phyloP scores from a whole-genome alignment of 2,888 invertebrate genomes.

The Drosophila recens region DNA sequence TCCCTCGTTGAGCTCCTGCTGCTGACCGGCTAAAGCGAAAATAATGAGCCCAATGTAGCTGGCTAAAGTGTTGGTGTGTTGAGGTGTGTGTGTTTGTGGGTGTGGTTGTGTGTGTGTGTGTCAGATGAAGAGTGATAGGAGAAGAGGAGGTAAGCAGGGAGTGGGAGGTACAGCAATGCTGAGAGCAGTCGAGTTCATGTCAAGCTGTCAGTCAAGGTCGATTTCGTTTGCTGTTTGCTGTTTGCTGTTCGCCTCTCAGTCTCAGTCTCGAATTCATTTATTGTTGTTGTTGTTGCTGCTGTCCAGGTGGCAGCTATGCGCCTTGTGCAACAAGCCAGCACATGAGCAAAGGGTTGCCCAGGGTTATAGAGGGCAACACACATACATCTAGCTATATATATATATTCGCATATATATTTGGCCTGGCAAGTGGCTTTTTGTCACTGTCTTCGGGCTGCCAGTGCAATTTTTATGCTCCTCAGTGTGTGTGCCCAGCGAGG shows the following conservation, averaged over 20 bases:
- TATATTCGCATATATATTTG: constrained; percentile 20
- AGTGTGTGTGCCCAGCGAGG: constrained; percentile 38
- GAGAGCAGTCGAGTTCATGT: constrained; percentile 77
- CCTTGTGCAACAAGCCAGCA: constrained; percentile 53
- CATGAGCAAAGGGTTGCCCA: constrained; percentile 30
- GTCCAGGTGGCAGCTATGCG: constrained; percentile 51
- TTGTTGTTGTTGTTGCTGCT: constrained; percentile 9
- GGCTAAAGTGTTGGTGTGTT: constrained; percentile 32
- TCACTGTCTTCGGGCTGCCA: constrained; percentile 74
- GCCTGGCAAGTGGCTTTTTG: constrained; percentile 74
- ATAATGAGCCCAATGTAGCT: constrained; percentile 72
- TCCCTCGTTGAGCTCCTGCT: constrained; percentile 25
- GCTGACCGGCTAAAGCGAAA: constrained; percentile 74
- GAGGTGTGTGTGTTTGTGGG: constrained; percentile 4
- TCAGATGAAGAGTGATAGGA: neutral
- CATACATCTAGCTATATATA: constrained; percentile 5
- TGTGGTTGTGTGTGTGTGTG: neutral
- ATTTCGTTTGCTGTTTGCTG: constrained; percentile 68
- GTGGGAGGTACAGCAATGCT: constrained; percentile 36
- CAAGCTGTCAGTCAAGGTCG: constrained; percentile 81
- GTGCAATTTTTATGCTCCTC: constrained; percentile 74
- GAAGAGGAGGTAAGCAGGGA: neutral
- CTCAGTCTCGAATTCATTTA: neutral
- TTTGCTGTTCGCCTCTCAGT: constrained; percentile 37
- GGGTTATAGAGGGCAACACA: constrained; percentile 24